phyloP scores from a whole-genome alignment of 2,113 vertebrate genomes.

The Arvicanthis niloticus region DNA sequence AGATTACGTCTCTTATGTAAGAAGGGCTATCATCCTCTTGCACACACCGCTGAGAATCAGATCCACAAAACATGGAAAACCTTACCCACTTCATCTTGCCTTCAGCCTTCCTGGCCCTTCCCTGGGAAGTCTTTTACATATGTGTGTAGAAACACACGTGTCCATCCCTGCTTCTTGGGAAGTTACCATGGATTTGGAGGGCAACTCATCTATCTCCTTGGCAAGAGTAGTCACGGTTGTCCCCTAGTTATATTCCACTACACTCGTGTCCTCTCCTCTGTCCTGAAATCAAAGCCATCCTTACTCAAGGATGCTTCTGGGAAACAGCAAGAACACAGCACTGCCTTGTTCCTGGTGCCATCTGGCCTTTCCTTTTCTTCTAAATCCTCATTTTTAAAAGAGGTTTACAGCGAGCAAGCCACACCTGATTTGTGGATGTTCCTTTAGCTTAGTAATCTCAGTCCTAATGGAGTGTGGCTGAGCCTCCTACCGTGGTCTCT shows the following conservation, averaged over 20 bases:
- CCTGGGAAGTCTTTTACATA: background rate
- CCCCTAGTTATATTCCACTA: background rate
- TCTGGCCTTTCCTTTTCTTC: background rate
- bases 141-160: background rate
- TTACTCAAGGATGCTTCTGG: background rate
- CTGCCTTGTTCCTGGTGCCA: background rate
- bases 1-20: background rate
- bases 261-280: background rate
- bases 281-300: background rate
- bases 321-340: background rate
- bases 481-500: background rate
- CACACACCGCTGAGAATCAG: background rate
- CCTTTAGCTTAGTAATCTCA: background rate
- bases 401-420: conserved; percentile 1
- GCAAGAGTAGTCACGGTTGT: background rate
- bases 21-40: background rate
- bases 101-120: background rate
- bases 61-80: background rate
- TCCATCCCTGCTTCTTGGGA: background rate
- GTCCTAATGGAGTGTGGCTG: background rate
- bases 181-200: background rate
- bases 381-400: background rate
- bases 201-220: background rate
- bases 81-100: background rate
- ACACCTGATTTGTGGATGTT: background rate